Base-by-base conservation (phyloP, 2,113 vertebrate genomes). In the Hyperopisus bebe region DNA sequence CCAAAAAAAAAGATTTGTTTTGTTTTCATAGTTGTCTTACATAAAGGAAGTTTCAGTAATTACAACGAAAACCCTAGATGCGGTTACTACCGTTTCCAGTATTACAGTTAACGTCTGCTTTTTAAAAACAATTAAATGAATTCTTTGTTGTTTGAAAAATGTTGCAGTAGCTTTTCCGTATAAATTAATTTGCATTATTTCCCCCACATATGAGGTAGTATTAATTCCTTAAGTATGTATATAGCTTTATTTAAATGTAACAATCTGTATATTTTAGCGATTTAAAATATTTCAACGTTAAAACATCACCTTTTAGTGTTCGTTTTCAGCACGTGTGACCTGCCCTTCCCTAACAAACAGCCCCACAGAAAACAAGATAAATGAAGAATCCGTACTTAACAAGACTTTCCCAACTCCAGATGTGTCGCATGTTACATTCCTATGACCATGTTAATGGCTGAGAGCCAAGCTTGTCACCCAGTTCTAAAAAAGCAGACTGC, bases 11-110 rank as follows among this genome's bases (percentile, higher is more conserved):
- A 9, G 6, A 39, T 66, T 15, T 27, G 62, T 82, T 82, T 82
- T 46, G 7, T 39, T n/a, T 47, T 47, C 39, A 84, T 2, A 84
- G 44, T 84, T 47, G 42, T 9, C 4, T 47, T 47, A n/a, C 21
- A 84, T 44, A 46, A 84, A 83, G 80, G 13, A 84, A 84, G 44
- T 84, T 84, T 84, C 42, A n/a, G 5, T 84, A 47, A 84, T 84
- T 80, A 80, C 19, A 19, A 80, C 13, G 17, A 80, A 39, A 80
- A 80, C 74, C 74, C 35, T 7, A 42, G 35, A 80, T 80, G 31
- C 6, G 0, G 35, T 42, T 39, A 42, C 4, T 39, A 13, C 13
- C 74, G 42, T 80, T 80, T 80, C 74, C 82, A 47, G 19, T 84
- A 24, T 84, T 47, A 47, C 82, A 46, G 19, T 47, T 84, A n/a